Conservation (phyloP, 1,140 invertebrate genomes). For the Heliothis subflexa region DNA sequence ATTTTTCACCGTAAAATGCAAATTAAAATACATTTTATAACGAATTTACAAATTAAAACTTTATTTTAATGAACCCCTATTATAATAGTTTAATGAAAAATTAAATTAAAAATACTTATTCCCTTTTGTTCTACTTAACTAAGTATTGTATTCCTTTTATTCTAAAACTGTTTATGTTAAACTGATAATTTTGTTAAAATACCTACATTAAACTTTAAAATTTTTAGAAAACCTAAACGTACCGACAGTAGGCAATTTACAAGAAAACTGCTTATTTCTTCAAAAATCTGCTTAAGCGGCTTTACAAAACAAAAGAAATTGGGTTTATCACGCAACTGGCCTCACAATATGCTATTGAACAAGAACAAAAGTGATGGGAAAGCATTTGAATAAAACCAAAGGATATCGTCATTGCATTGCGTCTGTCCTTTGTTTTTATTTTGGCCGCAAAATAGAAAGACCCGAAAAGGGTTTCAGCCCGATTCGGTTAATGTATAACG, state of each 20-base stretch:
- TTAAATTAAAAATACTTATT: not conserved
- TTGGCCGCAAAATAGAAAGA: conserved; percentile 14
- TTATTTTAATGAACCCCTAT: not conserved
- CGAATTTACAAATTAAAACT: not conserved
- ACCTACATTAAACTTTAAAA: too few relatives aligned
- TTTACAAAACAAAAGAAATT: too few relatives aligned
- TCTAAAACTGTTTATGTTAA: too few relatives aligned
- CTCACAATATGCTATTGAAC: not conserved
- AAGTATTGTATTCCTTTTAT: too few relatives aligned
- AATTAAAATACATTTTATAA: not conserved
- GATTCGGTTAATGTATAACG: conserved; percentile 32
- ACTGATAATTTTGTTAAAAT: too few relatives aligned
- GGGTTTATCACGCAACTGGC: not conserved
- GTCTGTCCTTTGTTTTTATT: conserved; percentile 20
- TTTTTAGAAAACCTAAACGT: too few relatives aligned
- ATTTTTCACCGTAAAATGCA: not conserved
- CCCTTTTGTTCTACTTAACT: too few relatives aligned
- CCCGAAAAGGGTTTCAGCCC: conserved; percentile 14
- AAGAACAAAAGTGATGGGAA: not conserved
- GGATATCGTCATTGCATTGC: not conserved
- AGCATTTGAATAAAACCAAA: conserved; percentile 18
- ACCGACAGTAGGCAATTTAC: too few relatives aligned
- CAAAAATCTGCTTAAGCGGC: too few relatives aligned
- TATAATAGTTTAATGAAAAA: not conserved
- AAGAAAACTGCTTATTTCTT: too few relatives aligned